A percentile compares a stretch with the other conserved stretches of the same genome.
These are phyloP conservation scores for Lasioglossum zephyrum DNA, from an alignment of 2,888 invertebrate genomes.

Conservation along the genomic window DNA sequence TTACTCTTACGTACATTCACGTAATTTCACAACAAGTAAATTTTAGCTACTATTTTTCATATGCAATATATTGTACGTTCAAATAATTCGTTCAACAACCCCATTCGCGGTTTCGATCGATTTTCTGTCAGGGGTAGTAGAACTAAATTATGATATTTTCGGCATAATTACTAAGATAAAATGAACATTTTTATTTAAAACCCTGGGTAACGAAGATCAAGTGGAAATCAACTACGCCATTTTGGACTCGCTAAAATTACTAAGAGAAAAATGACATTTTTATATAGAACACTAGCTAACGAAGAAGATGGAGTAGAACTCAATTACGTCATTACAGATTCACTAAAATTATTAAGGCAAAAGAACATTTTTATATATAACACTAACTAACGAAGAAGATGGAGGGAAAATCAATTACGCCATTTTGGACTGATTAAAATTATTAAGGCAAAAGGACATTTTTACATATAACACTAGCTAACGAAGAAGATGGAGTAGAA, in stretches of 20 bases:
- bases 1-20: too few relatives aligned
- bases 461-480: accelerated
- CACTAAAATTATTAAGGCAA: not conserved
- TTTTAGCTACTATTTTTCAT: too few relatives aligned
- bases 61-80: not conserved
- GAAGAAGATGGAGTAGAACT: not conserved
- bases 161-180: too few relatives aligned
- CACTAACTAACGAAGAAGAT: too few relatives aligned
- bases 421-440: not conserved
- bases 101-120: too few relatives aligned
- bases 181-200: too few relatives aligned
- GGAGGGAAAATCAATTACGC: not conserved
- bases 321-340: not conserved
- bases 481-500: not conserved
- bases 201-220: too few relatives aligned
- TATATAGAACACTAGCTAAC: not conserved
- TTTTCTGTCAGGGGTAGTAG: too few relatives aligned
- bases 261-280: not conserved
- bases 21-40: too few relatives aligned
- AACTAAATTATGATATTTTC: too few relatives aligned
- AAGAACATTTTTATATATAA: too few relatives aligned
- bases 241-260: not conserved
- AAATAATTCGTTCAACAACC: not conserved
- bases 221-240: not conserved
- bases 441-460: not conserved